Evolutionary conservation across 2,797 vertebrate species (phyloP).

Genomic region (Remorina albescens): DNA sequence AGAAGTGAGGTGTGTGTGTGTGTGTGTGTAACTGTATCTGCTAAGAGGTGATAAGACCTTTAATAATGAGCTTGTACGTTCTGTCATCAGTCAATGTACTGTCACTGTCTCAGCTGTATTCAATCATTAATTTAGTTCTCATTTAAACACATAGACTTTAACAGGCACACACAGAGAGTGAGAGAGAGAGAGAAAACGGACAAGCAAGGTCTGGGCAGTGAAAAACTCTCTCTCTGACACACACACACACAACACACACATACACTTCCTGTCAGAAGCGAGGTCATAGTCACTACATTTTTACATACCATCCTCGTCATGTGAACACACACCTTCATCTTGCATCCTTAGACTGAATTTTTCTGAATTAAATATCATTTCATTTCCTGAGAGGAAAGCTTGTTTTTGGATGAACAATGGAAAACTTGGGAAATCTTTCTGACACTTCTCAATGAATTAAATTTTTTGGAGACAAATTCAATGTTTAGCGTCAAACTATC

Average conservation of each 20-base stretch:
- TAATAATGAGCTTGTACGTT: slow-evolving; percentile 75
- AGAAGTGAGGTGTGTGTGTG: slow-evolving; percentile 30
- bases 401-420: slow-evolving; percentile 30
- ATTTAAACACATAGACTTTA: slow-evolving; percentile 58
- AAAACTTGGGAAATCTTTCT: slow-evolving; percentile 3
- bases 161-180: slow-evolving; percentile 19
- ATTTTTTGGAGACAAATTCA: slow-evolving; percentile 11
- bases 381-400: slow-evolving; percentile 40
- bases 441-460: slow-evolving; percentile 1
- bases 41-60: slow-evolving; percentile 76
- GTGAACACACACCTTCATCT: slow-evolving; percentile 22
- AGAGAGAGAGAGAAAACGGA: slow-evolving; percentile 26
- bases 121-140: slow-evolving; percentile 72
- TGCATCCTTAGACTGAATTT: slow-evolving; percentile 34
- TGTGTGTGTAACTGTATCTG: slow-evolving; percentile 58
- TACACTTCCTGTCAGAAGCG: background rate
- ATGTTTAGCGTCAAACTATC: background rate
- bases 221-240: slow-evolving; percentile 26
- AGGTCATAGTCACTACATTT: slow-evolving; percentile 50
- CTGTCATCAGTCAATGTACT: slow-evolving; percentile 71
- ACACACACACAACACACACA: background rate
- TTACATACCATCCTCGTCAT: slow-evolving; percentile 35
- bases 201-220: slow-evolving; percentile 30
- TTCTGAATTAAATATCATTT: slow-evolving; percentile 59
- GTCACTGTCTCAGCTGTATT: slow-evolving; percentile 64